Evolutionary conservation across 2,888 invertebrate genomes (phyloP), one percentile per base, ranked within the genome.

Genomic region (Piscicola geometra): DNA sequence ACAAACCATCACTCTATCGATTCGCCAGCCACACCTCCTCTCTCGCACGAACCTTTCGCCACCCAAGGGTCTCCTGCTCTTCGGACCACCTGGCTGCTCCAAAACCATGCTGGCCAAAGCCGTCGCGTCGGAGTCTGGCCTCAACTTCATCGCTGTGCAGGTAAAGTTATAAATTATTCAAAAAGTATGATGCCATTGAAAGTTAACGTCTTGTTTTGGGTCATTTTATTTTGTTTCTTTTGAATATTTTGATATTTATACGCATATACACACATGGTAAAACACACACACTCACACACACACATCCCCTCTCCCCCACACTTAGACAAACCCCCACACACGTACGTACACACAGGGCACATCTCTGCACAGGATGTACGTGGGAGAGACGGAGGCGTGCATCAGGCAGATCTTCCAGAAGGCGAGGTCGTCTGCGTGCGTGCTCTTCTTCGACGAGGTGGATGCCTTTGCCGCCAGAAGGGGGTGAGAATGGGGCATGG

Each of bases 31-130:
- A 0, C 92, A 93, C 77, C 90, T 91, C 78, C 94, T 96, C 82
- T 81, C 85, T 67, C 88, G 91, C 33, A 86, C 96, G 78, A 94
- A 94, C 0, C 91, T 96, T 32, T 89, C 89, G 64, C 93, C 96
- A 0, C 94, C 96, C 0, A 89, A 90, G 77, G 96, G 97, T 0
- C 89, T 98, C 0, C 87, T 99, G 2, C 90, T 99, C 89, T 99
- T 92, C 84, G 98, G 98, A 0, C 98, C 98, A 0, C 98, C 98
- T 0, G 98, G 98, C 0, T 98, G 97, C 85, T 96, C 95, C 0
- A 98, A 99, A 87, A 99, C 99, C 0, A 93, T 98, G 93, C 92
- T 98, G 81, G 98, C 96, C 0, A 94, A 94, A 86, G 98, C 98
- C 0, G 85, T 98, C 56, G 98, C 98, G 0, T 94, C 93, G 0